These are phyloP conservation scores for Babylonia areolata DNA, from an alignment of 1,140 invertebrate genomes.

Conservation along the genomic window DNA sequence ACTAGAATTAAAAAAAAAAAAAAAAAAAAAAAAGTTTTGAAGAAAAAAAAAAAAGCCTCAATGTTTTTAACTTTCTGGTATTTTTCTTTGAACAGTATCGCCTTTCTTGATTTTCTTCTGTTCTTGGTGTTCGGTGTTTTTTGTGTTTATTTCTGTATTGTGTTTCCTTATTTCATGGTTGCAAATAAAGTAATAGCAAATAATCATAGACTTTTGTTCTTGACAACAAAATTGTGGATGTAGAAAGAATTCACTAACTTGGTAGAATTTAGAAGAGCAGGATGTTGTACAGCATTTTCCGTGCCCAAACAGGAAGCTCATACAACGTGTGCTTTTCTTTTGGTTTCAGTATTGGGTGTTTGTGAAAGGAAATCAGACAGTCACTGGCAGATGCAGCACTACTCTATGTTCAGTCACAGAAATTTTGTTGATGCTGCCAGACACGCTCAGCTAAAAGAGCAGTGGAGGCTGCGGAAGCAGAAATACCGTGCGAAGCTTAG, in stretches of 20 bases:
- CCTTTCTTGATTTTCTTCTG: too few species aligned
- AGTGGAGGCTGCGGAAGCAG: not conserved
- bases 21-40: not conserved
- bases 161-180: too few species aligned
- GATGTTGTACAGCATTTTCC: not conserved
- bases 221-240: too few species aligned
- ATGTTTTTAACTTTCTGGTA: too few species aligned
- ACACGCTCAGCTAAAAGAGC: not conserved
- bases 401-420: not conserved
- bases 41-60: too few species aligned
- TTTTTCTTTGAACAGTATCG: too few species aligned
- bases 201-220: too few species aligned
- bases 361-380: not conserved
- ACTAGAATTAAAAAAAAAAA: not conserved
- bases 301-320: not conserved
- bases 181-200: too few species aligned
- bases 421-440: not conserved
- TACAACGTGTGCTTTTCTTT: not conserved
- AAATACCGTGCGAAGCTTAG: not conserved
- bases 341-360: conserved; percentile 1
- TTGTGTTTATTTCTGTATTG: too few species aligned
- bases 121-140: too few species aligned
- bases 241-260: not conserved
- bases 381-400: not conserved
- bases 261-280: not conserved